These are phyloP conservation scores for Drosophila aldrichi DNA, from an alignment of 2,888 invertebrate genomes.

Conservation along the genomic window DNA sequence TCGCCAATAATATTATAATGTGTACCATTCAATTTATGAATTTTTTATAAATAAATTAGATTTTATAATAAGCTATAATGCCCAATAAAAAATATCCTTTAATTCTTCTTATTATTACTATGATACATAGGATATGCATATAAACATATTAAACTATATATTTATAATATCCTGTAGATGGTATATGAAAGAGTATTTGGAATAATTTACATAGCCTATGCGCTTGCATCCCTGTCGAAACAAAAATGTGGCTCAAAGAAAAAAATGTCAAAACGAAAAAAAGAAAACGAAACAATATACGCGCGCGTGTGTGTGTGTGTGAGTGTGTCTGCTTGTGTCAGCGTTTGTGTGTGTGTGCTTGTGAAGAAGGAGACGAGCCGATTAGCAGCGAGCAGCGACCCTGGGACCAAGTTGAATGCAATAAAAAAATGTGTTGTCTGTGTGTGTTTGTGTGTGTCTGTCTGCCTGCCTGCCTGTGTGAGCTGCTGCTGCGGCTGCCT, in stretches of 20 bases:
- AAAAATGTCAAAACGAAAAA: conserved; percentile 57
- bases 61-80: background rate
- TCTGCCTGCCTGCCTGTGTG: conserved; percentile 29
- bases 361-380: conserved; percentile 49
- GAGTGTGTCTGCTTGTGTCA: background rate
- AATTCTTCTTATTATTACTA: background rate
- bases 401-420: conserved; percentile 74
- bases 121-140: no score
- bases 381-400: conserved; percentile 70
- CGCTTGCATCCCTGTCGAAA: conserved; percentile 46
- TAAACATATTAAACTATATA: background rate
- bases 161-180: background rate
- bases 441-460: conserved; percentile 19
- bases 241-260: conserved; percentile 43
- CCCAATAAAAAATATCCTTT: background rate
- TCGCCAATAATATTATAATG: background rate
- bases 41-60: background rate
- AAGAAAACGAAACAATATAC: conserved; percentile 35
- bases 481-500: conserved; percentile 14
- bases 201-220: conserved; percentile 16
- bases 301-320: conserved; percentile 7
- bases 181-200: background rate
- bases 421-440: conserved; percentile 43
- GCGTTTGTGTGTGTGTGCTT: conserved; percentile 22
- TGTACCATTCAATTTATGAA: background rate